Evolutionary conservation across 2,113 vertebrate genomes (phyloP).

Genomic region (Elanus axillaris): DNA sequence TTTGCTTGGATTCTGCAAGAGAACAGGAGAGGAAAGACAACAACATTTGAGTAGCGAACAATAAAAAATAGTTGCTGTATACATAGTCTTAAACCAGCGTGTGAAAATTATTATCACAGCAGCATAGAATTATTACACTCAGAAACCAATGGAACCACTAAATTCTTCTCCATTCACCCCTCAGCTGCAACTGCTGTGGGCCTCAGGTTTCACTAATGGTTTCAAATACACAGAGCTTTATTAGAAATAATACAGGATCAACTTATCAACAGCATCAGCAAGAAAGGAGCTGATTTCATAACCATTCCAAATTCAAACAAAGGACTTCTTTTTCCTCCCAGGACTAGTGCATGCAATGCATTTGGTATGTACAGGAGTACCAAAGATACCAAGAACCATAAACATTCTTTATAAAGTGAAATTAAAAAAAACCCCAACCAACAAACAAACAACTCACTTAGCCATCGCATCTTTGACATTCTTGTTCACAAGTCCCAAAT

Average conservation of each 20-base stretch:
- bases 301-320: background rate
- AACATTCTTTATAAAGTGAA: background rate
- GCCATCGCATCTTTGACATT: constrained; percentile 86
- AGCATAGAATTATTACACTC: no score
- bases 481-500: constrained; percentile 84
- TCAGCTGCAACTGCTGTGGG: background rate
- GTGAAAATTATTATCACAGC: background rate
- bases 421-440: no score
- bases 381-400: no score
- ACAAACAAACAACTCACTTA: constrained; percentile 79
- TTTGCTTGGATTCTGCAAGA: constrained; percentile 88
- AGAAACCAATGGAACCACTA: background rate
- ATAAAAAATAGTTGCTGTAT: background rate
- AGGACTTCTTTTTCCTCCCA: background rate
- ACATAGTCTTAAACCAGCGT: rapidly evolving
- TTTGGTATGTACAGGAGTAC: no score
- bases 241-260: background rate
- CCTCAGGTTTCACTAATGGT: background rate
- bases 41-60: background rate
- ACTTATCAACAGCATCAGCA: background rate
- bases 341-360: background rate
- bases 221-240: background rate
- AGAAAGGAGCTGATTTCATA: background rate
- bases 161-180: no score
- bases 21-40: background rate